A percentile compares a stretch with the other conserved stretches of the same genome.
Conservation (phyloP, 2,888 invertebrate species). For the Cetonia aurata region DNA sequence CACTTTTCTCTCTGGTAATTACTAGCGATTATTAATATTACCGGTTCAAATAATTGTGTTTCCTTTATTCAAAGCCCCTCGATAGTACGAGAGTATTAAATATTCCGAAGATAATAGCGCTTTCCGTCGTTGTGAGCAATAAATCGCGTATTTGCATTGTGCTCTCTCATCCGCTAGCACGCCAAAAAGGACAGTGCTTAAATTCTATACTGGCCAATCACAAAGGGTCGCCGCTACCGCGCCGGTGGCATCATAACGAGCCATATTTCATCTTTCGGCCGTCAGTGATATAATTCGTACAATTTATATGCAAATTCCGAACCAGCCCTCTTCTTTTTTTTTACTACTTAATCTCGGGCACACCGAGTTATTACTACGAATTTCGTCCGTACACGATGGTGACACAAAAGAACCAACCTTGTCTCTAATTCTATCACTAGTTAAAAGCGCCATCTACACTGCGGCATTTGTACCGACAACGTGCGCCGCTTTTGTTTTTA, state of each 20-base stretch:
- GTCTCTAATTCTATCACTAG: no score
- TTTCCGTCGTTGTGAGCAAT: slow-evolving; percentile 13
- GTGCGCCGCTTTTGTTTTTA: no score
- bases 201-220: slow-evolving; percentile 31
- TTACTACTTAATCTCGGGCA: slow-evolving; percentile 7
- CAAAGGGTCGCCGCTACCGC: neutral
- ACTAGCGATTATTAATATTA: no score
- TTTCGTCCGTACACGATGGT: slow-evolving; percentile 8
- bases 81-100: no score
- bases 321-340: slow-evolving; percentile 5
- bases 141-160: slow-evolving; percentile 36
- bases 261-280: slow-evolving; percentile 39
- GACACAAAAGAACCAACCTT: neutral
- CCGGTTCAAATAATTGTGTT: no score
- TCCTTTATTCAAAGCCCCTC: no score
- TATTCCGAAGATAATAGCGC: slow-evolving; percentile 6
- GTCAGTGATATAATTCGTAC: slow-evolving; percentile 32
- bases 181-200: slow-evolving; percentile 11
- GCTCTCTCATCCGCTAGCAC: slow-evolving; percentile 2
- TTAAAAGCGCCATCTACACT: no score
- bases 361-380: slow-evolving; percentile 34
- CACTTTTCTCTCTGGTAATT: no score
- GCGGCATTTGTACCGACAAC: no score
- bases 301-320: slow-evolving; percentile 46
- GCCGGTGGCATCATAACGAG: slow-evolving; percentile 27